phyloP scores from a whole-genome alignment of 2,888 invertebrate genomes.

The Mythimna loreyi region DNA sequence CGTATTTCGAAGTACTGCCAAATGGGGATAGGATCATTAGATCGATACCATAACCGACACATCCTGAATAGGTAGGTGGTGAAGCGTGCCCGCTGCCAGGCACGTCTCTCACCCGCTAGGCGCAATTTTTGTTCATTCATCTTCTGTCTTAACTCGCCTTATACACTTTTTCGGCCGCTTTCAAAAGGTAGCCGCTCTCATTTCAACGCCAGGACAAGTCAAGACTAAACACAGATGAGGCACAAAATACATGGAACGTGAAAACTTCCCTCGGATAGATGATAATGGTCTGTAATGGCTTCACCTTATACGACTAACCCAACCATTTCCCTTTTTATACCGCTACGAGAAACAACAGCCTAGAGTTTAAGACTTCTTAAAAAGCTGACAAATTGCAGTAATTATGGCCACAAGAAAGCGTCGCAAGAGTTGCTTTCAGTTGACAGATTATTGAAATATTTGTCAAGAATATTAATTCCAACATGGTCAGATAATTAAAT shows the following conservation, averaged over 20 bases:
- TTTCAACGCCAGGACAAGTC: conserved; percentile 51
- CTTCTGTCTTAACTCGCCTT: conserved; percentile 66
- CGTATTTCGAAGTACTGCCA: conserved; percentile 82
- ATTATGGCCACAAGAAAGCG: conserved; percentile 36
- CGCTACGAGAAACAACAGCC: conserved; percentile 14
- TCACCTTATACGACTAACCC: conserved; percentile 70
- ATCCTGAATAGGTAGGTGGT: conserved; percentile 89
- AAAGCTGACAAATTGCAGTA: conserved; percentile 33
- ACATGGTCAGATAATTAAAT: conserved; percentile 58
- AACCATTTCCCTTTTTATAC: conserved; percentile 54
- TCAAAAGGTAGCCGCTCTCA: conserved; percentile 69
- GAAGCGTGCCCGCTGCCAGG: conserved; percentile 81
- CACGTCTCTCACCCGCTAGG: conserved; percentile 66
- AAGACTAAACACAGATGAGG: conserved; percentile 51
- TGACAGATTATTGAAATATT: conserved; percentile 43
- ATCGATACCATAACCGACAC: conserved; percentile 87
- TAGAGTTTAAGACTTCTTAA: conserved; percentile 14
- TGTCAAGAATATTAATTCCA: conserved; percentile 43
- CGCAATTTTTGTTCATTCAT: conserved; percentile 84
- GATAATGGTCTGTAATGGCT: conserved; percentile 72
- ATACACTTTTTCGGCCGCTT: conserved; percentile 65
- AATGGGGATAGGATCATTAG: conserved; percentile 88
- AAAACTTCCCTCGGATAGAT: conserved; percentile 69
- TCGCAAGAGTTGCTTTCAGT: conserved; percentile 25
- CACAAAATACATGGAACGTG: conserved; percentile 60